Conservation (phyloP, 2,113 vertebrate species). For the Tragelaphus buxtoni region DNA sequence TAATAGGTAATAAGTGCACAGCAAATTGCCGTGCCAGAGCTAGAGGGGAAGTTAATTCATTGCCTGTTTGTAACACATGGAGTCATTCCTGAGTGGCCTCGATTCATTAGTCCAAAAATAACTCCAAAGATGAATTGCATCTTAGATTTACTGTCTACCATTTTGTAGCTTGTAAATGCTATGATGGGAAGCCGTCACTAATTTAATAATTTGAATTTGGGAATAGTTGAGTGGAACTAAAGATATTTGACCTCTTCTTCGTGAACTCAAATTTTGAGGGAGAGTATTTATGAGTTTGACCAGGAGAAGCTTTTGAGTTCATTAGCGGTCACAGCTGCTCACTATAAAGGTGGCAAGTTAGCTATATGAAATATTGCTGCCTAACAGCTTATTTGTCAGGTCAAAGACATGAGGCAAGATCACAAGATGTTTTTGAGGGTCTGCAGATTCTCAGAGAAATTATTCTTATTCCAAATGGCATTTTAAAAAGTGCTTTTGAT, state of each 20-base stretch:
- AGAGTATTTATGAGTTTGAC: constrained; percentile 39
- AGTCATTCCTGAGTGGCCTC: not conserved
- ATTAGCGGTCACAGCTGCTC: not conserved
- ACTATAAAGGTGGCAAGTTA: not conserved
- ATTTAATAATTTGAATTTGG: constrained; percentile 39
- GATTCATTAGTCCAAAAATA: constrained; percentile 37
- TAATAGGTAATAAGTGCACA: not conserved
- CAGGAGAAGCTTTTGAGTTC: not conserved
- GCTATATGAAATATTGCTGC: not conserved
- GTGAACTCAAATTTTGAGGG: not conserved
- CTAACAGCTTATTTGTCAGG: not conserved
- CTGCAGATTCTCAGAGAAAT: not conserved
- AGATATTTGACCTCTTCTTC: constrained; percentile 4
- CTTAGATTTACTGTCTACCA: not conserved
- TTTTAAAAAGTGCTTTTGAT: not conserved
- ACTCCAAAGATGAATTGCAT: not conserved
- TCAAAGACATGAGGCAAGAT: not conserved
- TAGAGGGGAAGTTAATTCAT: not conserved
- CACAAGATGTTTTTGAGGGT: not conserved
- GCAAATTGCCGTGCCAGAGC: not conserved
- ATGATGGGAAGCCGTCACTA: not conserved
- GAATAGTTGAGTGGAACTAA: constrained; percentile 2
- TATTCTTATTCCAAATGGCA: not conserved
- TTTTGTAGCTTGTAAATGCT: constrained; percentile 25
- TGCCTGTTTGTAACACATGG: not conserved